These are phyloP conservation scores for Allacma fusca DNA, from an alignment of 2,888 invertebrate species.

Conservation along the genomic window DNA sequence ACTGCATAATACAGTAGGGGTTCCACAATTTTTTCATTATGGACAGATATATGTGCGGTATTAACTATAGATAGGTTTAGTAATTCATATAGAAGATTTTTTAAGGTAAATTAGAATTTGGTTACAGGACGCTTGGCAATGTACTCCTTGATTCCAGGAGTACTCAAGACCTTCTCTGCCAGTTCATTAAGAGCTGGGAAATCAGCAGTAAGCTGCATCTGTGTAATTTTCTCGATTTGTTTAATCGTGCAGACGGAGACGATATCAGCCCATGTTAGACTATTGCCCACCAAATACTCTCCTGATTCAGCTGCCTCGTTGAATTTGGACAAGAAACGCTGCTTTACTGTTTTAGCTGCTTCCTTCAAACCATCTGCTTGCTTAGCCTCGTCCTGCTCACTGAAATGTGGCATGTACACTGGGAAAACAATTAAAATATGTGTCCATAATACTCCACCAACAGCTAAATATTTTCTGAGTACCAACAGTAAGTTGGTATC, in stretches of 20 bases:
- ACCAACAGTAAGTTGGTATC: no score
- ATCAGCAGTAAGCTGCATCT: slow-evolving; percentile 67
- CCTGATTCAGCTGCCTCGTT: not conserved
- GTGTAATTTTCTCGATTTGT: slow-evolving; percentile 41
- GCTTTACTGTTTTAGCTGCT: not conserved
- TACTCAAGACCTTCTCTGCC: slow-evolving; percentile 68
- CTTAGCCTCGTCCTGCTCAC: not conserved
- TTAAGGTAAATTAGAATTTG: slow-evolving; percentile 65
- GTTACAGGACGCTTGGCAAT: slow-evolving; percentile 71
- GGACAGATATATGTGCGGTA: no score
- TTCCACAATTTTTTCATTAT: no score
- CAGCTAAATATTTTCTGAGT: no score
- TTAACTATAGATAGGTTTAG: no score
- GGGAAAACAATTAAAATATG: no score
- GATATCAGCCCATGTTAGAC: slow-evolving; percentile 47
- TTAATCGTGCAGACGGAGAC: slow-evolving; percentile 40
- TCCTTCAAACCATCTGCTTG: not conserved
- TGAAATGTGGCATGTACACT: not conserved
- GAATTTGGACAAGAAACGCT: not conserved
- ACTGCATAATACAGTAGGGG: no score
- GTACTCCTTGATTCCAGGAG: slow-evolving; percentile 73
- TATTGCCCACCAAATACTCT: slow-evolving; percentile 35
- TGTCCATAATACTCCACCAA: no score
- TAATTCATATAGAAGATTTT: no score
- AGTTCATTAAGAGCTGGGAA: slow-evolving; percentile 70